Conservation (phyloP, 2,113 vertebrate species). For the Lynx canadensis region DNA sequence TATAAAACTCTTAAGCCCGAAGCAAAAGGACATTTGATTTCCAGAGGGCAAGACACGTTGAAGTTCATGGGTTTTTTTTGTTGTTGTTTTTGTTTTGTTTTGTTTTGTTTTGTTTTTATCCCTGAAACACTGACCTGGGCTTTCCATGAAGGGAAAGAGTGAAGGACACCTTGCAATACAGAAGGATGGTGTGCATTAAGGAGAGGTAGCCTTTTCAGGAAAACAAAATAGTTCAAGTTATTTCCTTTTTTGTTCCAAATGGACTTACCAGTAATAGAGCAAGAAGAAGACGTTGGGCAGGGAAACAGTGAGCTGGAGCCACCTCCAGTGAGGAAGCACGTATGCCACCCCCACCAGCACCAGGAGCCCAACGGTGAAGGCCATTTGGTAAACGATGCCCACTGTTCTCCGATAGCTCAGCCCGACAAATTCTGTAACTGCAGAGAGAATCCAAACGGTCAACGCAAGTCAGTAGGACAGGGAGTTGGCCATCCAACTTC, state of each 20-base stretch:
- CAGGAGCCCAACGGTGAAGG: conserved; percentile 85
- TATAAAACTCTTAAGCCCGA: background rate
- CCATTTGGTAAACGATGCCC: conserved; percentile 86
- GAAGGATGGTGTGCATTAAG: background rate
- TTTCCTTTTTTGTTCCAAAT: background rate
- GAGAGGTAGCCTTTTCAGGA: background rate
- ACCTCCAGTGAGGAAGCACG: conserved; percentile 85
- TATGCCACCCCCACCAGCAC: conserved; percentile 83
- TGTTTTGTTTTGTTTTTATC: background rate
- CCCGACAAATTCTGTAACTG: conserved; percentile 88
- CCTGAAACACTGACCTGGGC: background rate
- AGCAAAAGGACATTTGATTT: conserved; percentile 15
- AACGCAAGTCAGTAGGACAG: fast-evolving
- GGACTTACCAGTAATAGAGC: conserved; percentile 87
- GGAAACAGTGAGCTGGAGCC: conserved; percentile 86
- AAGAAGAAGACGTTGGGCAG: conserved; percentile 86
- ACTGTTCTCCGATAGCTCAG: conserved; percentile 82
- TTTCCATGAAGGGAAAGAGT: background rate
- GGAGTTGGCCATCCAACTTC: fast-evolving
- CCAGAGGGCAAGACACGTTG: background rate
- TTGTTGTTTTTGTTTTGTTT: background rate
- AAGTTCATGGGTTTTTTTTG: background rate
- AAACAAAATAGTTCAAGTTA: background rate
- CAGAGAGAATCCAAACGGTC: background rate
- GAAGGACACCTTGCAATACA: background rate